Conservation (phyloP, 2,113 vertebrate genomes). For the Cinclus mexicanus region DNA sequence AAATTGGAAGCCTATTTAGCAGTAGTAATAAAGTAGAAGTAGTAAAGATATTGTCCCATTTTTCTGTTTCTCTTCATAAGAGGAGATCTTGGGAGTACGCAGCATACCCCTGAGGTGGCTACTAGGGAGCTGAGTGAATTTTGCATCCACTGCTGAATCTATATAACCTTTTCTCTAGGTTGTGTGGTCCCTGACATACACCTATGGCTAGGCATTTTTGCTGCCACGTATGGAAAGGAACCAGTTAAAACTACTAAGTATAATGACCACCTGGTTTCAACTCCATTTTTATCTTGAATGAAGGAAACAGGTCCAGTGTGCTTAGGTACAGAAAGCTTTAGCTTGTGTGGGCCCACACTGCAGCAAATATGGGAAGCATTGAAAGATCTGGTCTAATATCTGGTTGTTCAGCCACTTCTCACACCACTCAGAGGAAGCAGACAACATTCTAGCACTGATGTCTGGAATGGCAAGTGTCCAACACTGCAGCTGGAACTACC, state of each 20-base stretch:
- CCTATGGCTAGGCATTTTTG: fast-evolving
- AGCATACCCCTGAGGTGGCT: neutral
- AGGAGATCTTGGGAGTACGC: neutral
- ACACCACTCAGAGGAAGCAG: neutral
- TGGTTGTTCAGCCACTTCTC: neutral
- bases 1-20: neutral
- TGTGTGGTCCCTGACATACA: neutral
- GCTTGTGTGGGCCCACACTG: fast-evolving
- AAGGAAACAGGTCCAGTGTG: neutral
- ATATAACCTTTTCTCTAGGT: neutral
- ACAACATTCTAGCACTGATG: neutral
- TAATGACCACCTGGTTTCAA: neutral
- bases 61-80: neutral
- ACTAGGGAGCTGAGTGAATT: neutral
- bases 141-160: neutral
- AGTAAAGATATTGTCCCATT: neutral
- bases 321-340: neutral
- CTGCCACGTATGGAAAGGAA: neutral
- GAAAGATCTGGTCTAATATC: neutral
- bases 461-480: slow-evolving; percentile 6
- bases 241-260: neutral
- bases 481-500: slow-evolving; percentile 2
- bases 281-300: neutral
- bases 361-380: neutral
- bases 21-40: neutral